Base-by-base conservation (phyloP, 1,140 invertebrate species). In the Drosophila arawakana region DNA sequence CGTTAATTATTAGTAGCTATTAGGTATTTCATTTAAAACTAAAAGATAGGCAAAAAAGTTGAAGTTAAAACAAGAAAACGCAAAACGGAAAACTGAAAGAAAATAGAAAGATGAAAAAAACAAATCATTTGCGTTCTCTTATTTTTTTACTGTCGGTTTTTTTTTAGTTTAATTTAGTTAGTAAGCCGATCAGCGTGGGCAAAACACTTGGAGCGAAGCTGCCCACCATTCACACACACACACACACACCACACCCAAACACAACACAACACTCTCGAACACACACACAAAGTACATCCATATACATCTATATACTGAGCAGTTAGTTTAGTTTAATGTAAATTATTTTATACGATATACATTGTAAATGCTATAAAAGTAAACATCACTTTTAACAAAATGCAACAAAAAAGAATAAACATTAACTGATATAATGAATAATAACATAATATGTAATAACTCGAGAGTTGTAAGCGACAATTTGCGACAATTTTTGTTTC, bases 291-390 rank as follows among this genome's bases (percentile, higher is more conserved):
- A 46, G 37, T 11, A 60, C 37, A 34, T 58, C 18, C 43, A 50
- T 30, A 61, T 37, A 43, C 62, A 72, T 68, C 63, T 68, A 76
- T 46, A 67, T 59, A 72, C 55, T 46, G 73, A 72, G 58, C 66
- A 77, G 70, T 57, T 88, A 88, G 80, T 78, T 88, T 88, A 88
- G 84, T 89, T 30, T 89, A 89, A 88, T 88, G 84, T 88, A 89
- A 88, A 88, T 89, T 88, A 89, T 88, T 88, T 88, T 78, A 89
- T 88, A 89, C 80, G 69, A 88, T 73, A 73, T 76, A 70, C 80
- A 65, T 68, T 89, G 77, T 77, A 84, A 83, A 77, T 77, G 63
- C 71, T 59, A 52, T 59, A 78, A 78, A 80, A 84, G 66, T 66
- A 80, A 74, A 74, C 65, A 66, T 66, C 50, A 75, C 78, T 62